Evolutionary conservation across 2,797 vertebrate genomes (phyloP).

Genomic region (Mionectes olivaceus): DNA sequence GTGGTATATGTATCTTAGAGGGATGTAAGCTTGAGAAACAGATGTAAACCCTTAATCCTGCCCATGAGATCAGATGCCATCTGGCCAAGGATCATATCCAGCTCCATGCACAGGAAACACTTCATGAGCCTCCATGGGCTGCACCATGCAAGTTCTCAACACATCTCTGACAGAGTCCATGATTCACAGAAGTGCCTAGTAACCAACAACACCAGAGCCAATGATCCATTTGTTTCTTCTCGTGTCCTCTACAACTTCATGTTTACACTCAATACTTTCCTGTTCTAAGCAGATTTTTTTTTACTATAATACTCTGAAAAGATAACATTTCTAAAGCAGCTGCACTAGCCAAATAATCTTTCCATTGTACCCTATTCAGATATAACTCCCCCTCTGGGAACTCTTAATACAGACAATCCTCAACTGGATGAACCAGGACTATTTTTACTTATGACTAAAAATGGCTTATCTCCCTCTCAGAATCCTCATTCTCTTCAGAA

Average conservation of each 20-base stretch:
- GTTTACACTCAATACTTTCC: not conserved
- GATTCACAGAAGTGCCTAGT: not conserved
- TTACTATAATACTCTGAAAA: not conserved
- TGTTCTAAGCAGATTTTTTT: not conserved
- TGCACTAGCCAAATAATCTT: not conserved
- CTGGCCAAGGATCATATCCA: not conserved
- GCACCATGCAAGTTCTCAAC: not conserved
- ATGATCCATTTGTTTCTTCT: not conserved
- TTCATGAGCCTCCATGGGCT: not conserved
- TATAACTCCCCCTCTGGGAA: not conserved
- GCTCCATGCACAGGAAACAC: not conserved
- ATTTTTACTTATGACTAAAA: not conserved
- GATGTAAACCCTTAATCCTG: not conserved
- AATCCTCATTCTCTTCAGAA: not conserved
- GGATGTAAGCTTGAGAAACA: not conserved
- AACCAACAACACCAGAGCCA: not conserved
- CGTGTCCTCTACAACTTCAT: not conserved
- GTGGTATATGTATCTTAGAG: fast-evolving
- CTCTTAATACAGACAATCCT: not conserved
- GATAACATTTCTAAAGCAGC: not conserved
- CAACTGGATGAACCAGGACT: not conserved
- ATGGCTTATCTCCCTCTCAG: not conserved
- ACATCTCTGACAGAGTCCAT: not conserved
- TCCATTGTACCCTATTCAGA: not conserved
- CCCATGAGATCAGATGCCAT: not conserved